These are phyloP conservation scores for Gasteruption jaculator DNA, from an alignment of 2,888 invertebrate species.

Conservation along the genomic window DNA sequence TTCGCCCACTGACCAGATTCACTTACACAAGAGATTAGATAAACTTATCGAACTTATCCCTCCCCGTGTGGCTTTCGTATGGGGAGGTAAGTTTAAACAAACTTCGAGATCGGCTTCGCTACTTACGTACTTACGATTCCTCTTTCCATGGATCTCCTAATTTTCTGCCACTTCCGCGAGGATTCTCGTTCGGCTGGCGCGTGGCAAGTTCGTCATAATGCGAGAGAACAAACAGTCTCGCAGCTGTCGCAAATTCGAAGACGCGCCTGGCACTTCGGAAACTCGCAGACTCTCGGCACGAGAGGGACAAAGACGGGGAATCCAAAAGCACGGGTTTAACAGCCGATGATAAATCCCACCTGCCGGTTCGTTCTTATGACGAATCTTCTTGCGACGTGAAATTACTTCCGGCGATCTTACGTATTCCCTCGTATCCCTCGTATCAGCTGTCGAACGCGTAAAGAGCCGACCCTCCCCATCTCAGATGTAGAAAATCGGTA, in stretches of 20 bases:
- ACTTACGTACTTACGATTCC: too few relatives aligned
- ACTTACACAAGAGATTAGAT: too few relatives aligned
- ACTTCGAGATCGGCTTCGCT: too few relatives aligned
- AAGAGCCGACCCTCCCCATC: conserved; percentile 14
- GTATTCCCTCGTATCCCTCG: conserved; percentile 7
- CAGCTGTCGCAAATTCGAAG: conserved; percentile 25
- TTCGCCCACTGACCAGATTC: too few relatives aligned
- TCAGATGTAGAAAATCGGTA: too few relatives aligned
- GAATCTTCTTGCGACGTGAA: conserved; percentile 28
- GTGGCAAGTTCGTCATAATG: conserved; percentile 25
- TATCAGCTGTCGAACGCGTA: conserved; percentile 24
- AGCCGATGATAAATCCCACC: conserved; percentile 43
- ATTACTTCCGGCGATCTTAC: conserved; percentile 34
- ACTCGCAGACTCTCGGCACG: conserved; percentile 9
- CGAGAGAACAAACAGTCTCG: conserved; percentile 26
- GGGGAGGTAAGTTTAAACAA: too few relatives aligned
- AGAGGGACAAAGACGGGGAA: conserved; percentile 8
- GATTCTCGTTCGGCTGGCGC: too few relatives aligned
- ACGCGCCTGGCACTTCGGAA: conserved; percentile 1
- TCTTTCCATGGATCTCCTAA: too few relatives aligned
- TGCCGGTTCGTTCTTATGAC: conserved; percentile 30
- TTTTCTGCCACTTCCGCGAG: too few relatives aligned
- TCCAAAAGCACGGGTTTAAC: conserved; percentile 22
- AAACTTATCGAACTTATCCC: too few relatives aligned
- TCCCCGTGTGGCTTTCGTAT: too few relatives aligned